Conservation (phyloP, 2,113 vertebrate species). For the Neoarius graeffei region DNA sequence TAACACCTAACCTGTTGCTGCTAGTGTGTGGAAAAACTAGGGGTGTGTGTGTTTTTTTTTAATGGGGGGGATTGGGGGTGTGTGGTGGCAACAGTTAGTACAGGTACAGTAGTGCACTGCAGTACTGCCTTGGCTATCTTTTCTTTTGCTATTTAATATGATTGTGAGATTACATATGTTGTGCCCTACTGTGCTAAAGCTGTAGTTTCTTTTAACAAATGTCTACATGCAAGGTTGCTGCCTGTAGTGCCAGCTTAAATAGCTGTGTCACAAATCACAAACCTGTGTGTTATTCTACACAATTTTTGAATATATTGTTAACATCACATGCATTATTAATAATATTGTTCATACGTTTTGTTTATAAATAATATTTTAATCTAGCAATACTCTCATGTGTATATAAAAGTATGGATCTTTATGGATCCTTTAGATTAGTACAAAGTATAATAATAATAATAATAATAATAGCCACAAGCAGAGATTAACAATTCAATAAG, state of each 20-base stretch:
- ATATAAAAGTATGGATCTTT: neutral
- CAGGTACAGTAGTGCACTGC: neutral
- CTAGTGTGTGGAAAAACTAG: neutral
- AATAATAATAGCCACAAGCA: neutral
- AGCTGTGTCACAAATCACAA: neutral
- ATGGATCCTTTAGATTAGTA: neutral
- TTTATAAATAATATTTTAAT: neutral
- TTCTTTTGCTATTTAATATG: neutral
- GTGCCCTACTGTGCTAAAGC: neutral
- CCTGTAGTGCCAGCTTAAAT: neutral
- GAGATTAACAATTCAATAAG: too few species aligned
- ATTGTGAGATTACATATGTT: neutral
- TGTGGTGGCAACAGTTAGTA: slow-evolving; percentile 20
- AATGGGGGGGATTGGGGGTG: neutral
- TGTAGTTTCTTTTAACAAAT: neutral
- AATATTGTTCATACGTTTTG: neutral
- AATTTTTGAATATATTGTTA: too few species aligned
- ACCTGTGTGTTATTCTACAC: neutral
- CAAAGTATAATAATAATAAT: neutral
- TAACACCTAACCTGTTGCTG: slow-evolving; percentile 26
- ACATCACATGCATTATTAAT: neutral
- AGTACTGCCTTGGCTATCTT: neutral
- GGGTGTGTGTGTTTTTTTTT: too few species aligned
- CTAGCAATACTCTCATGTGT: neutral
- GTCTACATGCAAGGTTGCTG: neutral